phyloP scores from a whole-genome alignment of 2,888 invertebrate species.

The Hirtodrosophila alboralis region DNA sequence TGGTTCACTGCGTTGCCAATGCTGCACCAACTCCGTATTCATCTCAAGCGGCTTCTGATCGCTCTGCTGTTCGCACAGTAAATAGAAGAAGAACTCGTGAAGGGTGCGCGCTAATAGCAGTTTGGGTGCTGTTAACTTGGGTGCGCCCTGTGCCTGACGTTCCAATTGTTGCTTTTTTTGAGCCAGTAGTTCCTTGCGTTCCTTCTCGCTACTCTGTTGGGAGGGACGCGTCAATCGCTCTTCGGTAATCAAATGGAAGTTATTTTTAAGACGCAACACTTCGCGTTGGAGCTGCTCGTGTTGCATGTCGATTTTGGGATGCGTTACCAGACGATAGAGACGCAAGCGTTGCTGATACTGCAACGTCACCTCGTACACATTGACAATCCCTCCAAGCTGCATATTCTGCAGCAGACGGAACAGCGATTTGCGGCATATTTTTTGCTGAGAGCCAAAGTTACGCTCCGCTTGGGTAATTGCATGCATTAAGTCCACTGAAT shows the following conservation, averaged over 20 bases:
- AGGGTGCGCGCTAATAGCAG: slow-evolving; percentile 87
- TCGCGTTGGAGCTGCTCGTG: slow-evolving; percentile 72
- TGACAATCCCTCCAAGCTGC: slow-evolving; percentile 78
- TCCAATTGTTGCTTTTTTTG: slow-evolving; percentile 13
- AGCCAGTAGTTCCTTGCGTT: slow-evolving; percentile 42
- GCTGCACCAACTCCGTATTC: slow-evolving; percentile 60
- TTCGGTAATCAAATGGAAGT: slow-evolving; percentile 65
- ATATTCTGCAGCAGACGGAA: slow-evolving; percentile 86
- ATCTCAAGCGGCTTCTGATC: slow-evolving; percentile 67
- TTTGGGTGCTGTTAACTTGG: slow-evolving; percentile 83
- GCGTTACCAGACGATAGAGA: slow-evolving; percentile 75
- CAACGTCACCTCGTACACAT: slow-evolving; percentile 76
- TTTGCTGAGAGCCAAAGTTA: slow-evolving; percentile 86
- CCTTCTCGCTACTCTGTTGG: slow-evolving; percentile 3
- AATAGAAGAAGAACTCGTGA: slow-evolving; percentile 89
- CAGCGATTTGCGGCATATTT: slow-evolving; percentile 86
- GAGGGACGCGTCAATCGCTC: slow-evolving; percentile 53
- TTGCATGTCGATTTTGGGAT: slow-evolving; percentile 76
- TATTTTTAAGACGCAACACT: slow-evolving; percentile 74
- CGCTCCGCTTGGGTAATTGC: slow-evolving; percentile 86
- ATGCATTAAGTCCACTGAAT: slow-evolving; percentile 85
- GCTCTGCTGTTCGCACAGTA: slow-evolving; percentile 86
- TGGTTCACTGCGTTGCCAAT: slow-evolving; percentile 80
- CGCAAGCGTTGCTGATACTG: slow-evolving; percentile 67
- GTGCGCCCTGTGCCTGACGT: background rate